A percentile compares a stretch with the other conserved stretches of the same genome.
Conservation (phyloP, 2,888 invertebrate genomes). For the Acrobasis repandana region DNA sequence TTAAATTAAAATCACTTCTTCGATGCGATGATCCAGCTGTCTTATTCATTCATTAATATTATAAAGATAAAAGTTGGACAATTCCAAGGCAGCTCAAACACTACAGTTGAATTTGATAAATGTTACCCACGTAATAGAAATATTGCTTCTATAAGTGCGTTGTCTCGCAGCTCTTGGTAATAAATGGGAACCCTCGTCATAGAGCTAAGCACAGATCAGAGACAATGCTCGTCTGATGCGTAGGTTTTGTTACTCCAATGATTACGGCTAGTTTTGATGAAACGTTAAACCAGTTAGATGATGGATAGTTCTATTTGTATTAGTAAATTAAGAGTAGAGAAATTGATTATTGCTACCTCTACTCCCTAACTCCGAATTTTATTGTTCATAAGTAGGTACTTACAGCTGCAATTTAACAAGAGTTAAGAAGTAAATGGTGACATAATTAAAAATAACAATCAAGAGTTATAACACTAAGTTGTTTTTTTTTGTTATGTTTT, state of each 20-base stretch:
- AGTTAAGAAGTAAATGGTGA: no score
- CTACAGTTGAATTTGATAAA: not conserved
- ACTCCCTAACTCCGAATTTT: no score
- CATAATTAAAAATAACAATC: no score
- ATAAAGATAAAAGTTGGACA: not conserved
- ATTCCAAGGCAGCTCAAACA: not conserved
- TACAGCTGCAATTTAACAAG: no score
- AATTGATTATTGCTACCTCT: no score
- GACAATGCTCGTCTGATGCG: conserved; percentile 1
- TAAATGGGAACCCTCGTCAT: conserved; percentile 8
- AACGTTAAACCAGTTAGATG: not conserved
- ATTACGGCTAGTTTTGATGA: not conserved
- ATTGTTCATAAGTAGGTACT: no score
- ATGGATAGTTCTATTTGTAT: no score
- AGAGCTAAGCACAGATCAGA: not conserved
- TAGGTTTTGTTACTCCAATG: not conserved
- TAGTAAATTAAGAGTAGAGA: no score
- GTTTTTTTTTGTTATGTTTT: not conserved
- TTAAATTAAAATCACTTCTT: no score
- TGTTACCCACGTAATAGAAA: not conserved
- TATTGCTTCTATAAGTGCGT: conserved; percentile 1
- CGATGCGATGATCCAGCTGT: no score
- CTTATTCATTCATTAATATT: no score
- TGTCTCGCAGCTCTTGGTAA: not conserved
- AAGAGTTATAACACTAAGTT: no score